These are phyloP conservation scores for Leptopterna dolabrata DNA, from an alignment of 2,888 invertebrate genomes.

Conservation along the genomic window DNA sequence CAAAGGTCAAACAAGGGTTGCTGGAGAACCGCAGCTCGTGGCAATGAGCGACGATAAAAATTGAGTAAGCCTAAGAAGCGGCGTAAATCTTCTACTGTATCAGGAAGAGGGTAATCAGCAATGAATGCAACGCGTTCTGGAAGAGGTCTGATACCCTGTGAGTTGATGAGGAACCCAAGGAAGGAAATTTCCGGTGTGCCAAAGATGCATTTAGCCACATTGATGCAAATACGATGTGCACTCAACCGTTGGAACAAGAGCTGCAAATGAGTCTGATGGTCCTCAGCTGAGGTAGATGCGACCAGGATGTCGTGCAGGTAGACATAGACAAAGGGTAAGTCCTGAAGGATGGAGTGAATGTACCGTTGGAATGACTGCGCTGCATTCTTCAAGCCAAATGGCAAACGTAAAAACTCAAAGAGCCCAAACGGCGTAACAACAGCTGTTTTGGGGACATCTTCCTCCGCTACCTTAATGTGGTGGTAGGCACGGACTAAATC, in stretches of 20 bases:
- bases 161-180: conserved; percentile 62
- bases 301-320: conserved; percentile 63
- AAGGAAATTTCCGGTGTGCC: conserved; percentile 61
- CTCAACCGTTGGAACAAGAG: conserved; percentile 59
- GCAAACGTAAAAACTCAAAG: conserved; percentile 59
- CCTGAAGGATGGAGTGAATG: conserved; percentile 61
- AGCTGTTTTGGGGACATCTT: conserved; percentile 59
- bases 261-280: conserved; percentile 60
- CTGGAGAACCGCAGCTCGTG: conserved; percentile 46
- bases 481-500: conserved; percentile 63
- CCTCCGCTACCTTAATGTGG: conserved; percentile 65
- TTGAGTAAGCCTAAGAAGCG: conserved; percentile 59
- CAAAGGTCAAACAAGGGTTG: conserved; percentile 41
- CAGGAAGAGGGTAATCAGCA: conserved; percentile 60
- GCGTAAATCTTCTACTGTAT: conserved; percentile 50
- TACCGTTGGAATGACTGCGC: conserved; percentile 63
- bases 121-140: conserved; percentile 65
- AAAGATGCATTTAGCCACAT: conserved; percentile 65
- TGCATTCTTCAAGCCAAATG: conserved; percentile 61
- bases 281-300: conserved; percentile 56
- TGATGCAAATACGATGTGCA: conserved; percentile 64
- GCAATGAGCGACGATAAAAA: conserved; percentile 57
- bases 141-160: conserved; percentile 64
- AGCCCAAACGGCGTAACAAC: conserved; percentile 64
- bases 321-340: conserved; percentile 59